Evolutionary conservation across 2,888 invertebrate species (phyloP), one percentile per base, ranked within the genome.

Genomic region (Portevinia maculata): DNA sequence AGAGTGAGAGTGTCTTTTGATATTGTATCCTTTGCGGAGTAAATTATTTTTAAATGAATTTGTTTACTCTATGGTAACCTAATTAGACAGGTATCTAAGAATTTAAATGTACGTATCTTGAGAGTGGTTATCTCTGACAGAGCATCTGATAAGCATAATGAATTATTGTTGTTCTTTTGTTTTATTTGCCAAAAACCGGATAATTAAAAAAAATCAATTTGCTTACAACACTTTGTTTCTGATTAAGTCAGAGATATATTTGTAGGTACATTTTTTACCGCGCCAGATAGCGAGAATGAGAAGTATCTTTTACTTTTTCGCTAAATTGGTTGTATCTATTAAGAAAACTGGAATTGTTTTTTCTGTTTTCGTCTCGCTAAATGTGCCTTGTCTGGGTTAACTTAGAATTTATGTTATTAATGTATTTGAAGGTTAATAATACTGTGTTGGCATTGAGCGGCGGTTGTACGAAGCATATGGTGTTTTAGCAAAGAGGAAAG

Each of bases 381-480:
- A 41, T 41, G 30, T 52, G 62, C 21, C 5, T 24, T 37, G 76
- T 9, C 71, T 62, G 69, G 65, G 17, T 2, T n/a, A 30, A 60
- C 50, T 67, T 67, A 67, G 76, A 78, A 78, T 62, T 78, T 50
- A 62, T 78, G 50, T 65, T 67, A 55, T 78, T 71, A 83, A 65
- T 81, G 70, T 60, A 28, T 67, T 62, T 83, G 78, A 83, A 83
- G 78, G 83, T 78, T 83, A 52, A 78, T 73, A 83, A 73, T 60
- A 73, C 15, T 34, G 39, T 39, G 55, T 52, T 83, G 83, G 71
- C 83, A 83, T 83, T 83, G 83, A 48, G 57, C 64, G 44, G 30
- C 21, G 52, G 55, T 57, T 53, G n/a, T 24, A 28, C 32, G 28
- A 21, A 62, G 64, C 67, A 73, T 67, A 73, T 71, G 71, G 41